A percentile compares a stretch with the other conserved stretches of the same genome.
Evolutionary conservation across 2,113 vertebrate species (phyloP).

Genomic region (Dicaeum eximium): DNA sequence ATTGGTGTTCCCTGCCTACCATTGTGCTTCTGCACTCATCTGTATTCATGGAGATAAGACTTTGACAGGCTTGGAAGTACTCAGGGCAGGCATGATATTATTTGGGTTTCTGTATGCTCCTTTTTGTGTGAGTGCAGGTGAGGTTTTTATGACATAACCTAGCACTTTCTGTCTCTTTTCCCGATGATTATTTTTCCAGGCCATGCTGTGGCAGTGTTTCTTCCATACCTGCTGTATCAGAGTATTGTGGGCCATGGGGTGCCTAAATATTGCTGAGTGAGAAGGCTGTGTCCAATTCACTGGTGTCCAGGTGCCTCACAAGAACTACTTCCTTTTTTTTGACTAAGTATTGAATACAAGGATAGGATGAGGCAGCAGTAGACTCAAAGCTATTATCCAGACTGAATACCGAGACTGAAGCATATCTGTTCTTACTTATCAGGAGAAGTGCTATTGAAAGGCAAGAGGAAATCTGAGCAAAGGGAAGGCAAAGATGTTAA

Average conservation of each 20-base stretch:
- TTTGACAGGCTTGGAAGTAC: neutral
- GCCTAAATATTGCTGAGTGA: neutral
- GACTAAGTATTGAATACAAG: neutral
- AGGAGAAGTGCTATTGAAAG: constrained; percentile 48
- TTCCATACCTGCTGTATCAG: neutral
- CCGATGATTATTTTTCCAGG: neutral
- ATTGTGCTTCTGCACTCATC: neutral
- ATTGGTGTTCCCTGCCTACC: neutral
- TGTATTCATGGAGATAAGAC: neutral
- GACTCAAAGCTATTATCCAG: neutral
- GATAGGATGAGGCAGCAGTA: neutral
- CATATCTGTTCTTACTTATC: constrained; percentile 3
- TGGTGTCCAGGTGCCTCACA: neutral
- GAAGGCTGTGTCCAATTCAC: neutral
- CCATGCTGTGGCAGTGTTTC: neutral
- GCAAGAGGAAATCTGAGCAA: constrained; percentile 67
- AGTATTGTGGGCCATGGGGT: neutral
- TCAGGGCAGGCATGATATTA: neutral
- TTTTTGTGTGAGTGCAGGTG: neutral
- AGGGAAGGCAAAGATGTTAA: constrained; percentile 62
- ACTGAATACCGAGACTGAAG: neutral
- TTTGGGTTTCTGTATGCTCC: neutral
- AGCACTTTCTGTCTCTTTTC: neutral
- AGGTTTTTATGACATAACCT: neutral
- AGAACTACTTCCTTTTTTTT: neutral